phyloP scores from a whole-genome alignment of 2,888 invertebrate species.

The Pterostichus niger region DNA sequence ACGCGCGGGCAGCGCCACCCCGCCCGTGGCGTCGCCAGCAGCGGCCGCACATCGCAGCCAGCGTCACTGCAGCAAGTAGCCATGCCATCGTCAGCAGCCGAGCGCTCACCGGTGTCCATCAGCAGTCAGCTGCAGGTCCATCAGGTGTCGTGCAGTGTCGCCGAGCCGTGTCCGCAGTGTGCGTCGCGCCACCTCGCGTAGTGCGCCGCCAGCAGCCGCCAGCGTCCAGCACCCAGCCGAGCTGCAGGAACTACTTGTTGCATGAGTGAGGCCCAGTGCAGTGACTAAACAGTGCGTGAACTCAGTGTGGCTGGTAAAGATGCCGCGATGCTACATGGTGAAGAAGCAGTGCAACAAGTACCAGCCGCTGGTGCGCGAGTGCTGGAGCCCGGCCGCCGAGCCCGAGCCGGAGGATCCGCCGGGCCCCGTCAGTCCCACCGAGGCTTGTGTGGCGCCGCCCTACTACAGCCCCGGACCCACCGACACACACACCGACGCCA shows the following conservation, averaged over 20 bases:
- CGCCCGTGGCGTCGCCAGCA: conserved; percentile 71
- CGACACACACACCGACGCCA: conserved; percentile 35
- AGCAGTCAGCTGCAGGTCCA: background rate
- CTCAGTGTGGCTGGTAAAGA: conserved; percentile 74
- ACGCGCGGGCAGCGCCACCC: conserved; percentile 72
- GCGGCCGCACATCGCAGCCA: conserved; percentile 57
- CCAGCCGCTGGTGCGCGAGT: conserved; percentile 76
- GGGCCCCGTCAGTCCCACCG: conserved; percentile 80
- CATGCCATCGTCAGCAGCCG: conserved; percentile 9
- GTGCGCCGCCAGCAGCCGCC: conserved; percentile 73
- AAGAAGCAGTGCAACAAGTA: conserved; percentile 82
- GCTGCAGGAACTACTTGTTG: conserved; percentile 74
- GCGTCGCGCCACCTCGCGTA: conserved; percentile 70
- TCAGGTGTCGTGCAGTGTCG: background rate
- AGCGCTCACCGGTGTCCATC: background rate
- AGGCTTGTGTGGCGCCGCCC: conserved; percentile 82
- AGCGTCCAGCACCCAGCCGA: background rate
- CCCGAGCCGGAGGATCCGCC: conserved; percentile 76
- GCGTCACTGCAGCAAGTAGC: conserved; percentile 52
- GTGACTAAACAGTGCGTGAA: conserved; percentile 15
- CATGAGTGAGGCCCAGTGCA: conserved; percentile 69
- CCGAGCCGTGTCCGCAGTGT: conserved; percentile 8
- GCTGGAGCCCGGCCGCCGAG: conserved; percentile 74
- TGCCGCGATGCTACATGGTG: conserved; percentile 89
- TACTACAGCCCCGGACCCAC: conserved; percentile 78